phyloP scores from a whole-genome alignment of 2,888 invertebrate species.

The Drosophila bunnanda region DNA sequence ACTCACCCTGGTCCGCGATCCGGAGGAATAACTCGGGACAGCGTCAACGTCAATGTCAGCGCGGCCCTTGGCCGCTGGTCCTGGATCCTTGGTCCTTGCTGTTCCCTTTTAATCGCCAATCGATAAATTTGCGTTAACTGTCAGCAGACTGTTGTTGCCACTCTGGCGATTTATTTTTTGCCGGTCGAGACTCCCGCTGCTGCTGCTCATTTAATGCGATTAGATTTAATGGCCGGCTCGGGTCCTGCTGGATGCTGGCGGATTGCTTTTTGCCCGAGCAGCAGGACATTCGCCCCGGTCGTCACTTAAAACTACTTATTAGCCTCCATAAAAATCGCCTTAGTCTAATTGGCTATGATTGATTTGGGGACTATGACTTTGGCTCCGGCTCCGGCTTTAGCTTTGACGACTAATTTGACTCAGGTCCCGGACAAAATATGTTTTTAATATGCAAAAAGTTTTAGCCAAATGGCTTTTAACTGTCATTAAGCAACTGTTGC shows the following conservation, averaged over 20 bases:
- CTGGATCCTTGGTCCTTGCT: constrained; percentile 25
- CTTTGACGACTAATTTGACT: constrained; percentile 57
- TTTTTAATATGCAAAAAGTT: constrained; percentile 78
- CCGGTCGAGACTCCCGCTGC: constrained; percentile 44
- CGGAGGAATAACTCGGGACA: constrained; percentile 23
- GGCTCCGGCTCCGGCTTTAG: not conserved
- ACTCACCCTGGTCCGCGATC: constrained; percentile 46
- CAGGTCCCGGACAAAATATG: constrained; percentile 60
- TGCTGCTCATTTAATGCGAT: constrained; percentile 80
- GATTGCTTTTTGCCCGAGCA: constrained; percentile 40
- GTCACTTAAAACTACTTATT: constrained; percentile 69
- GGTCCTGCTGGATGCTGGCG: constrained; percentile 36
- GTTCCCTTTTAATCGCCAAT: constrained; percentile 72
- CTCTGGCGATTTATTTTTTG: constrained; percentile 42
- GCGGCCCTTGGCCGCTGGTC: constrained; percentile 15
- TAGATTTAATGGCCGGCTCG: constrained; percentile 78
- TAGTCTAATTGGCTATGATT: constrained; percentile 75
- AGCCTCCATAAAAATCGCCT: constrained; percentile 71
- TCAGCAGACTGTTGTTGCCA: constrained; percentile 61
- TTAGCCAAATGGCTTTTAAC: constrained; percentile 77
- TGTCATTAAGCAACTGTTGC: constrained; percentile 78
- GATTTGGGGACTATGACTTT: constrained; percentile 47
- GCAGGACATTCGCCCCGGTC: constrained; percentile 54
- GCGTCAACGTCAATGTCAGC: constrained; percentile 31
- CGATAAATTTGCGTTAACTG: constrained; percentile 81